A percentile compares a stretch with the other conserved stretches of the same genome.
phyloP scores from a whole-genome alignment of 2,797 vertebrate species.

The Gallinago nigripennis region DNA sequence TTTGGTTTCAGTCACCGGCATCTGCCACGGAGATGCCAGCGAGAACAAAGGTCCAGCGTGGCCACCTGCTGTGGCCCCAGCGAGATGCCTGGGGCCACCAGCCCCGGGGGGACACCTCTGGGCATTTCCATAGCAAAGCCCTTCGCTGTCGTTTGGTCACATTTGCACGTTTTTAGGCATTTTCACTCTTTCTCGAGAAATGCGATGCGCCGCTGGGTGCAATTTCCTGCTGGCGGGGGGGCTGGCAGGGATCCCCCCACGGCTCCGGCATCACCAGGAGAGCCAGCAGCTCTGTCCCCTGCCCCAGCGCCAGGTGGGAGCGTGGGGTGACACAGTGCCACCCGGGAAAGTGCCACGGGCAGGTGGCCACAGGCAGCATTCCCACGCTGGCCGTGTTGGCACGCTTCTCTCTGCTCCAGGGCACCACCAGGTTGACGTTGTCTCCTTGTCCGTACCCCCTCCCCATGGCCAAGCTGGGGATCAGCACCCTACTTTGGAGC shows the following conservation, averaged over 20 bases:
- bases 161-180: not conserved
- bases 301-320: accelerated
- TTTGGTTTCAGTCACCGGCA: not conserved
- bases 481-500: not conserved
- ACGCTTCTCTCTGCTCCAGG: not conserved
- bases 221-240: not conserved
- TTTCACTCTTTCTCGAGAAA: conserved; percentile 32
- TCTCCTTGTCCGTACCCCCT: accelerated
- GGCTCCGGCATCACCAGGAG: accelerated
- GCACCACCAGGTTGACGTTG: not conserved
- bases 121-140: conserved; percentile 37
- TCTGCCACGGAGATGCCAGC: not conserved
- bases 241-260: not conserved
- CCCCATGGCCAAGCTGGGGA: accelerated
- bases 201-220: accelerated
- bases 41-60: not conserved
- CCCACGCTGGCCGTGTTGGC: accelerated
- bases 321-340: not conserved
- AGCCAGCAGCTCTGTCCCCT: not conserved
- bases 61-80: accelerated
- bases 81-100: not conserved
- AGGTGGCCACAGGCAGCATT: not conserved
- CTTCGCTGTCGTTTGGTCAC: accelerated
- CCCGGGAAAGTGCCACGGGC: accelerated
- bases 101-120: not conserved